A percentile compares a stretch with the other conserved stretches of the same genome.
Conservation (phyloP, 2,888 invertebrate species). For the Drosophila birchii region DNA sequence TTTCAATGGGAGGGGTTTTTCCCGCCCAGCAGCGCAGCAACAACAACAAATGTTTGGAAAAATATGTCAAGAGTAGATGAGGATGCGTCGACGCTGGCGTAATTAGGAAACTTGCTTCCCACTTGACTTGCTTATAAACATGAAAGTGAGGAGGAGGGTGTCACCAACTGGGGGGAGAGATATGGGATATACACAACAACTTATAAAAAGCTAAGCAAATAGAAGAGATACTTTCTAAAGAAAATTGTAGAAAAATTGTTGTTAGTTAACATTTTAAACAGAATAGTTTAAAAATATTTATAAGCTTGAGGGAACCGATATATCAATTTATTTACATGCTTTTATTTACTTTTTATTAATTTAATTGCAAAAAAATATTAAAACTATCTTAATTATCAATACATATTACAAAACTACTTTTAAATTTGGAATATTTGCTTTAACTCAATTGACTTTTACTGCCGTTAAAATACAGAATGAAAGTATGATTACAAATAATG, state of each 20-base stretch:
- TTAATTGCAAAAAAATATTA: too few relatives aligned
- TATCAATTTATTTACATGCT: not conserved
- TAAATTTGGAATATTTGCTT: too few relatives aligned
- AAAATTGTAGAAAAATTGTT: not conserved
- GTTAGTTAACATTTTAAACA: not conserved
- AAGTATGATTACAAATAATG: not conserved
- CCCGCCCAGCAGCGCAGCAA: not conserved
- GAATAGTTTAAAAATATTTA: not conserved
- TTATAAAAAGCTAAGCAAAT: constrained; percentile 4
- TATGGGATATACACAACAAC: not conserved
- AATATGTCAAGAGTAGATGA: constrained; percentile 74
- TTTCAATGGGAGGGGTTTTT: constrained; percentile 5
- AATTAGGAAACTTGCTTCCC: constrained; percentile 78
- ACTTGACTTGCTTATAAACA: constrained; percentile 68
- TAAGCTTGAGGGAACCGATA: not conserved
- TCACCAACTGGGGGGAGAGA: not conserved
- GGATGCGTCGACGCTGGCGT: constrained; percentile 58
- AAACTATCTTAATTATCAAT: too few relatives aligned
- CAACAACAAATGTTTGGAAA: constrained; percentile 38
- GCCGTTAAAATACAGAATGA: not conserved
- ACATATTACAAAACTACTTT: too few relatives aligned
- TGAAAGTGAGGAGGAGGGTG: not conserved
- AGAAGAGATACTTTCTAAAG: not conserved
- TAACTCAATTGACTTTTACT: too few relatives aligned
- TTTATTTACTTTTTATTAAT: too few relatives aligned